Evolutionary conservation across 1,140 invertebrate species (phyloP).

Genomic region (silkworm (Bombyx mori)): DNA sequence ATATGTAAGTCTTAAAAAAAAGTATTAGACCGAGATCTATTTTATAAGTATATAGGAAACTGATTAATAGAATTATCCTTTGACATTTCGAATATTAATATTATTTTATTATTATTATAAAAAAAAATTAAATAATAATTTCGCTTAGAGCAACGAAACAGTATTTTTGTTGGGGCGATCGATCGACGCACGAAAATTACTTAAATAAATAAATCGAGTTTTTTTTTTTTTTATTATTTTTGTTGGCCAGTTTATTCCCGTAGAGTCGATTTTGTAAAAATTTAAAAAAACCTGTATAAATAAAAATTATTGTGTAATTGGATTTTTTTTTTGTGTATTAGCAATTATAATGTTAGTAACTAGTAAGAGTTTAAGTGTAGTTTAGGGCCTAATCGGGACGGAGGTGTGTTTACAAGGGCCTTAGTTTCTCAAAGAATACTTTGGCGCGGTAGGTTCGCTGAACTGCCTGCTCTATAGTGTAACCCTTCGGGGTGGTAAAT

Average conservation of each 20-base stretch:
- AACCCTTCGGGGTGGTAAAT: constrained; percentile 1
- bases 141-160: constrained; percentile 60
- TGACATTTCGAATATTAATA: constrained; percentile 40
- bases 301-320: constrained; percentile 29
- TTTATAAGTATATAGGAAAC: constrained; percentile 42
- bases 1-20: constrained; percentile 27
- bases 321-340: constrained; percentile 19
- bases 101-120: constrained; percentile 25
- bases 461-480: not conserved
- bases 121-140: constrained; percentile 16
- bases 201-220: constrained; percentile 2
- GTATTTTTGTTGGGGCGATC: constrained; percentile 35
- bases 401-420: constrained; percentile 5
- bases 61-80: constrained; percentile 21
- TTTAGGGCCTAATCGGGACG: constrained; percentile 14
- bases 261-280: constrained; percentile 25
- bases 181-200: not conserved
- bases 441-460: constrained; percentile 12
- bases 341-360: constrained; percentile 17
- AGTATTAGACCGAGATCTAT: constrained; percentile 55
- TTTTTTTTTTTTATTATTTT: constrained; percentile 9
- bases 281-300: constrained; percentile 45
- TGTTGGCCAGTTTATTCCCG: constrained; percentile 12
- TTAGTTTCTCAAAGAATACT: constrained; percentile 15
- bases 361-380: constrained; percentile 21